phyloP scores from a whole-genome alignment of 2,113 vertebrate species.

The Strix aluco region DNA sequence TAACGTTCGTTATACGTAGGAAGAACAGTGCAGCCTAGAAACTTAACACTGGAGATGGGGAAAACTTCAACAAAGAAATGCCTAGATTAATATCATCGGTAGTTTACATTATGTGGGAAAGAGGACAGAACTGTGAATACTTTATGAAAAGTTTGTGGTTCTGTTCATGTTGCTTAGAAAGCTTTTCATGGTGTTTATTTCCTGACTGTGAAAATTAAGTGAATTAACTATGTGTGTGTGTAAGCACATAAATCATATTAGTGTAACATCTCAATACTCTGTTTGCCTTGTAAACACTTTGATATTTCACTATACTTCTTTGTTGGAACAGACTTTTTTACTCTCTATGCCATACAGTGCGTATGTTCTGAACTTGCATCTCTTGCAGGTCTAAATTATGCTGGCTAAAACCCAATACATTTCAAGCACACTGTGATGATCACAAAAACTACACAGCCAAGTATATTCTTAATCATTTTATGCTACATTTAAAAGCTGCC shows the following conservation, averaged over 20 bases:
- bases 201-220: background rate
- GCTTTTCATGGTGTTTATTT: background rate
- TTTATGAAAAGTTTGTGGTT: conserved; percentile 3
- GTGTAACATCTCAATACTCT: background rate
- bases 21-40: background rate
- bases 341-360: conserved; percentile 20
- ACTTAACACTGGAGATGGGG: background rate
- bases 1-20: conserved; percentile 25
- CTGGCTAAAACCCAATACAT: conserved; percentile 36
- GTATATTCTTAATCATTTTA: conserved; percentile 15
- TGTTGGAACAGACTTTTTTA: conserved; percentile 28
- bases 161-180: conserved; percentile 18
- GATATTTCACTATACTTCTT: background rate
- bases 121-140: conserved; percentile 26
- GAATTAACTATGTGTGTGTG: background rate
- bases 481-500: background rate
- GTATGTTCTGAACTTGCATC: conserved; percentile 12
- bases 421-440: conserved; percentile 57
- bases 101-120: background rate
- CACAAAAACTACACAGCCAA: conserved; percentile 34
- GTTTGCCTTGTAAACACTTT: conserved; percentile 13
- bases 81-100: background rate
- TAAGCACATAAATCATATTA: background rate
- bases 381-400: conserved; percentile 38
- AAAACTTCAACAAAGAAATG: background rate